phyloP scores from a whole-genome alignment of 2,113 vertebrate species.

The pig (Sus scrofa) region DNA sequence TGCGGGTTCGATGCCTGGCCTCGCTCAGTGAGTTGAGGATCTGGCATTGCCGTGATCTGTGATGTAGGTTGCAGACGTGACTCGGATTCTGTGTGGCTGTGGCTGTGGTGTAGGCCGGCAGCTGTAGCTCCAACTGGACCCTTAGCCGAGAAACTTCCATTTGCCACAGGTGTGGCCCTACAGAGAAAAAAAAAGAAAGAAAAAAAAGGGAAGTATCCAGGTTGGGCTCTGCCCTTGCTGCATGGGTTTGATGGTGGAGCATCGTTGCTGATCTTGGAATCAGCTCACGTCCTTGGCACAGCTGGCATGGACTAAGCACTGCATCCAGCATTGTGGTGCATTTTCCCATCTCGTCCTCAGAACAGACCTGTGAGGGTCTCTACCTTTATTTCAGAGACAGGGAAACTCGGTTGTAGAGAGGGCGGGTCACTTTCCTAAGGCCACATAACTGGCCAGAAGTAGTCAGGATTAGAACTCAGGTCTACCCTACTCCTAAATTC shows the following conservation, averaged over 20 bases:
- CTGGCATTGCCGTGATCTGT: too few species aligned
- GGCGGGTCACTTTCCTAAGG: neutral
- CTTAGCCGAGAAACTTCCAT: too few species aligned
- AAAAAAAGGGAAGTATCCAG: too few species aligned
- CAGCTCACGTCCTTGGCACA: neutral
- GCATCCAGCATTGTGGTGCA: neutral
- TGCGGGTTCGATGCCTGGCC: too few species aligned
- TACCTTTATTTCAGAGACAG: neutral
- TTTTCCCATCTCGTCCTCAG: neutral
- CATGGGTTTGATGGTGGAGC: neutral
- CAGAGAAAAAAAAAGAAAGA: too few species aligned
- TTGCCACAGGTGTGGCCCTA: too few species aligned
- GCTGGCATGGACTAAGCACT: neutral
- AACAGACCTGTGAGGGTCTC: neutral
- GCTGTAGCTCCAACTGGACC: too few species aligned
- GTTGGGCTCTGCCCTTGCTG: neutral
- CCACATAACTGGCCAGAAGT: neutral
- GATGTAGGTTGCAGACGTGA: too few species aligned
- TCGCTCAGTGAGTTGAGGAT: too few species aligned
- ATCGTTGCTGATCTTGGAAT: neutral
- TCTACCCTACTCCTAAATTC: neutral
- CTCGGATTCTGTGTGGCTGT: too few species aligned
- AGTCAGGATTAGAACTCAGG: neutral
- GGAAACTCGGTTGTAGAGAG: neutral
- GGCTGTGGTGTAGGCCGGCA: too few species aligned